Evolutionary conservation across 2,888 invertebrate genomes (phyloP).

Genomic region (Drosophila cognata): DNA sequence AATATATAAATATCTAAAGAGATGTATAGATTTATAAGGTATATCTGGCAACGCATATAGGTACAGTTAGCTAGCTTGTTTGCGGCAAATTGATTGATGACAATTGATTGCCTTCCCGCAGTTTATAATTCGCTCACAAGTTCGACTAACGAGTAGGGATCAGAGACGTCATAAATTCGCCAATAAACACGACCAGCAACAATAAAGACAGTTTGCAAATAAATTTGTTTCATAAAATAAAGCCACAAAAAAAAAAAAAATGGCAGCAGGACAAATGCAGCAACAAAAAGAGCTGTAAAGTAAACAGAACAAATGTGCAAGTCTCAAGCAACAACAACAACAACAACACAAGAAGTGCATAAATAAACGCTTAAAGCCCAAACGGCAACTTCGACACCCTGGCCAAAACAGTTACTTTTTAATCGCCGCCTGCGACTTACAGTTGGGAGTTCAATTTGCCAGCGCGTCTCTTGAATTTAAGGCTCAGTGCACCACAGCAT

Average conservation of each 20-base stretch:
- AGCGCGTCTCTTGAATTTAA: conserved; percentile 63
- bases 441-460: conserved; percentile 70
- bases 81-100: conserved; percentile 64
- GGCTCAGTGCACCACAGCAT: conserved; percentile 62
- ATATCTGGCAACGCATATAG: conserved; percentile 9
- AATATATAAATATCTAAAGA: not conserved
- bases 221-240: conserved; percentile 68
- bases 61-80: conserved; percentile 48
- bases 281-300: conserved; percentile 47
- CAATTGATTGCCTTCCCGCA: conserved; percentile 63
- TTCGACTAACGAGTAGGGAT: conserved; percentile 64
- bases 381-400: conserved; percentile 70
- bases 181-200: conserved; percentile 61
- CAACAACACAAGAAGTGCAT: conserved; percentile 52
- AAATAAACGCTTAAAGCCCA: conserved; percentile 73
- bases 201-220: conserved; percentile 58
- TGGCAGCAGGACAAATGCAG: conserved; percentile 18
- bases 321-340: conserved; percentile 14
- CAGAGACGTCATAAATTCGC: conserved; percentile 68
- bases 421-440: conserved; percentile 57
- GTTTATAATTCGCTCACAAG: conserved; percentile 53
- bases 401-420: conserved; percentile 73
- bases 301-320: conserved; percentile 48
- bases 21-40: conserved; percentile 13
- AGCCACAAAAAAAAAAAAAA: conserved; percentile 41